Percentiles rank a stretch among this genome's conserved stretches.
Evolutionary conservation across 2,113 vertebrate species (phyloP).

Genomic region (Panurus biarmicus): DNA sequence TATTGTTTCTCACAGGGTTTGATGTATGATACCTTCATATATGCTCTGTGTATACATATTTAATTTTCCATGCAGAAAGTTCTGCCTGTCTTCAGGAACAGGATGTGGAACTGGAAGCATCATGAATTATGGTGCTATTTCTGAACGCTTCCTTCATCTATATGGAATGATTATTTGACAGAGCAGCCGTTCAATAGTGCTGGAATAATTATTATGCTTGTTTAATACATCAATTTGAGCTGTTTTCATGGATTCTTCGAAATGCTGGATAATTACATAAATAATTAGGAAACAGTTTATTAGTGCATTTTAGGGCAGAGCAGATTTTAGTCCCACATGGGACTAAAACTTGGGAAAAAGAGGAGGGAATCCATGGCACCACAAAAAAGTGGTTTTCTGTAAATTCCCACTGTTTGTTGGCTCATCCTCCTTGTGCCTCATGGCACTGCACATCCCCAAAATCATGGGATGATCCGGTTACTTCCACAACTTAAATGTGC

Average conservation of each 20-base stretch:
- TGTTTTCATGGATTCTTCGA: slow-evolving; percentile 56
- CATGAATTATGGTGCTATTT: slow-evolving; percentile 57
- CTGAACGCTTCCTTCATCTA: slow-evolving; percentile 46
- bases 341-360: slow-evolving; percentile 13
- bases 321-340: too few species aligned
- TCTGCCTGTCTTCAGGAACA: slow-evolving; percentile 52
- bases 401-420: not conserved
- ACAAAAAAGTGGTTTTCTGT: rapidly evolving
- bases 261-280: slow-evolving; percentile 68
- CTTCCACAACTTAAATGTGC: not conserved
- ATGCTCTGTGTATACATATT: not conserved
- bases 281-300: slow-evolving; percentile 63
- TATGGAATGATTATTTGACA: slow-evolving; percentile 57
- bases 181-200: slow-evolving; percentile 59
- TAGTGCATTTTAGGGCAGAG: slow-evolving; percentile 7
- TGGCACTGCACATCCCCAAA: not conserved
- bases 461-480: rapidly evolving
- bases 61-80: slow-evolving; percentile 40
- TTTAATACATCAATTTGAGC: slow-evolving; percentile 68
- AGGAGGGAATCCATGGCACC: not conserved
- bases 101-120: not conserved
- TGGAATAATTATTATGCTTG: slow-evolving; percentile 61
- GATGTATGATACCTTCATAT: slow-evolving; percentile 39
- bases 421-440: not conserved
- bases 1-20: not conserved